Percentiles rank a stretch among this genome's conserved stretches.
These are phyloP conservation scores for Cnemophilus loriae DNA, from an alignment of 2,113 vertebrate genomes.

Conservation along the genomic window DNA sequence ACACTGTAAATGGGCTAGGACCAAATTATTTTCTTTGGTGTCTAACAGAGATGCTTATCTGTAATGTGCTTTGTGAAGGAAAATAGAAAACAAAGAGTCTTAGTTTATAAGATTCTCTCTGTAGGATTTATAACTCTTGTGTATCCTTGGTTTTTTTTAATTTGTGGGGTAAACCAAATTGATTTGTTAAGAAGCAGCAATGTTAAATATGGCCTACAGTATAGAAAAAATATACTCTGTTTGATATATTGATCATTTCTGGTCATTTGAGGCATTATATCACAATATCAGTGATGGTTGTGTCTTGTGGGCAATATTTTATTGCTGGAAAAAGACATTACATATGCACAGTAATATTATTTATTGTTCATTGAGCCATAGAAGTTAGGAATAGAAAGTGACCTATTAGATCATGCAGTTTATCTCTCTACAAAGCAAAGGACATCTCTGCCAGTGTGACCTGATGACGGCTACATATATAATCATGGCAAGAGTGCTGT, in stretches of 20 bases:
- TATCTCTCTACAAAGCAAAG: neutral
- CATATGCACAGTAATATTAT: neutral
- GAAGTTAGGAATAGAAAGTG: neutral
- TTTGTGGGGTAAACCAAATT: neutral
- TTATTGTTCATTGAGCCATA: neutral
- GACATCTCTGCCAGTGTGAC: neutral
- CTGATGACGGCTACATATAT: neutral
- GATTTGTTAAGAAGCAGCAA: neutral
- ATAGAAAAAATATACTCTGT: neutral
- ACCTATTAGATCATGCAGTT: conserved; percentile 27
- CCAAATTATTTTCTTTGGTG: neutral
- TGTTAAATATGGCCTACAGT: neutral
- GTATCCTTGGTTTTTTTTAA: neutral
- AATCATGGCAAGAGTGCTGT: neutral
- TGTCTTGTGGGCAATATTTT: conserved; percentile 10
- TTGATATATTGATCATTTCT: neutral
- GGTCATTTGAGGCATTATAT: neutral
- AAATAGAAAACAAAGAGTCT: neutral
- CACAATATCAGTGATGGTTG: neutral
- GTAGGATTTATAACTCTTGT: neutral
- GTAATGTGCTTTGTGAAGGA: neutral
- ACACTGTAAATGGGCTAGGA: neutral
- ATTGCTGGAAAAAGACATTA: conserved; percentile 18
- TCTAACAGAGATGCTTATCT: neutral
- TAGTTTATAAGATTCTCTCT: neutral